Evolutionary conservation across 2,888 invertebrate species (phyloP).

Genomic region (Dione juno): DNA sequence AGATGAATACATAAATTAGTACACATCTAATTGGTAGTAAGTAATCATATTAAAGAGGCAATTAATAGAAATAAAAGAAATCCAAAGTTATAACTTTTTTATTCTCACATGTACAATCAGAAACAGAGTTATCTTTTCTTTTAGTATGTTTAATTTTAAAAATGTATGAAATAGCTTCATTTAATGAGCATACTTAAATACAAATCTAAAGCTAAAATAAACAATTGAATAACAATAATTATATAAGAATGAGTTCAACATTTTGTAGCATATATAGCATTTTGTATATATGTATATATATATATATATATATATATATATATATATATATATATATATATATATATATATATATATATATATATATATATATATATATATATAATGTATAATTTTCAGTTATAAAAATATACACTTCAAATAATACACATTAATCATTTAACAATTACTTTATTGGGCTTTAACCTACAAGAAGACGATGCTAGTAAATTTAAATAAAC

Average conservation of each 20-base stretch:
- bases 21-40: too few relatives aligned
- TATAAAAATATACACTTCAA: neutral
- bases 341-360: too few relatives aligned
- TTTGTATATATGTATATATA: too few relatives aligned
- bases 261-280: neutral
- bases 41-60: neutral
- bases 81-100: neutral
- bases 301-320: too few relatives aligned
- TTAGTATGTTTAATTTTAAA: neutral
- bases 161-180: neutral
- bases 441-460: neutral
- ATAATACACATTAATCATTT: neutral
- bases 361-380: too few relatives aligned
- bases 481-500: neutral
- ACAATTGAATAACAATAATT: neutral
- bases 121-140: neutral
- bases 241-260: neutral
- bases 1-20: too few relatives aligned
- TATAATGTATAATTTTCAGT: too few relatives aligned
- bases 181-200: neutral
- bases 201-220: neutral
- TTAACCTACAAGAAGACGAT: neutral
- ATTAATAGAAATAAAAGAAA: neutral
- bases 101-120: neutral
- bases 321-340: too few relatives aligned